Conservation (phyloP, 2,797 vertebrate species). For the Sphaeramia orbicularis region DNA sequence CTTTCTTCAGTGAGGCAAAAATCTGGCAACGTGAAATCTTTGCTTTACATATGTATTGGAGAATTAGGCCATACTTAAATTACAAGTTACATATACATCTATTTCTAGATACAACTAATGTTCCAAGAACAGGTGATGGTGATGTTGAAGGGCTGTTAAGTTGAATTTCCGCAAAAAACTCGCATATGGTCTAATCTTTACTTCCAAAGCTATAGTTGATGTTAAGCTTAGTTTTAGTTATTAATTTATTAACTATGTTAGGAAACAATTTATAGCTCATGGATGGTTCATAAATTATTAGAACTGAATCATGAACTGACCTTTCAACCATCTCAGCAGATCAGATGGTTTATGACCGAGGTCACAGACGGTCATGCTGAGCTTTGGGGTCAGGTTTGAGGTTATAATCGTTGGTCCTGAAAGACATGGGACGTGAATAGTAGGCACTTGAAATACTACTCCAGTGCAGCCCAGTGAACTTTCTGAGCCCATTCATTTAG, state of each 20-base stretch:
- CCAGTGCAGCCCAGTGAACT: constrained; percentile 18
- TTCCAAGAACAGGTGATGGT: too few species aligned
- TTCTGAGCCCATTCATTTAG: constrained; percentile 29
- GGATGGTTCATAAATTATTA: not conserved
- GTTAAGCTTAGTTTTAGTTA: not conserved
- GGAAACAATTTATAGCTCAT: not conserved
- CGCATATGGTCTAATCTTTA: too few species aligned
- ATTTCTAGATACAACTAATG: too few species aligned
- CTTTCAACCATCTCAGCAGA: constrained; percentile 18
- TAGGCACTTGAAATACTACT: constrained; percentile 33
- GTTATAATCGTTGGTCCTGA: constrained; percentile 41
- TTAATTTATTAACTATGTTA: not conserved
- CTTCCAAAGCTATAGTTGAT: not conserved
- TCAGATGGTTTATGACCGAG: constrained; percentile 27
- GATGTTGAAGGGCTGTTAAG: too few species aligned
- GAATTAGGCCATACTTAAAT: too few species aligned
- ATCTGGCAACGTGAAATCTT: too few species aligned
- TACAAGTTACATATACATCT: too few species aligned
- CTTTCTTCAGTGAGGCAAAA: too few species aligned
- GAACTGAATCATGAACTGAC: not conserved
- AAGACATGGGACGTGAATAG: constrained; percentile 31
- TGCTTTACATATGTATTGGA: too few species aligned
- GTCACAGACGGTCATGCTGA: constrained; percentile 38
- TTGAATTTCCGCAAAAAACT: too few species aligned
- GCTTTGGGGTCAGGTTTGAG: constrained; percentile 34